phyloP scores from a whole-genome alignment of 2,888 invertebrate genomes.

The Cryptocheilus praepositus region DNA sequence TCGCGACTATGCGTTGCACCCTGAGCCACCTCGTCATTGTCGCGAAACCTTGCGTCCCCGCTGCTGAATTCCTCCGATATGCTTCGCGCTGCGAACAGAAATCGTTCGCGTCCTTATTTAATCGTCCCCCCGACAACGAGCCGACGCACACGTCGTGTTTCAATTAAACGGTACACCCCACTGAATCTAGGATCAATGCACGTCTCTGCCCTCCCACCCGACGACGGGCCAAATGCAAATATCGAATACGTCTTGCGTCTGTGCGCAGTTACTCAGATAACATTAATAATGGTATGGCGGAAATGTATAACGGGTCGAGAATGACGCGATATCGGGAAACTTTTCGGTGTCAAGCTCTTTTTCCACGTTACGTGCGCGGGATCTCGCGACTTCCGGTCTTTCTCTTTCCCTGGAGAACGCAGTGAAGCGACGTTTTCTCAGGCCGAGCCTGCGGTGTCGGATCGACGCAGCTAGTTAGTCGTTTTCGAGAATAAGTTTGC shows the following conservation, averaged over 20 bases:
- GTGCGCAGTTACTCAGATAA: conserved; percentile 54
- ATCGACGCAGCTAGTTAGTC: no score
- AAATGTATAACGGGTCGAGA: not conserved
- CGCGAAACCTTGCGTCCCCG: conserved; percentile 84
- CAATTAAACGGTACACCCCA: conserved; percentile 1
- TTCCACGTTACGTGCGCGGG: no score
- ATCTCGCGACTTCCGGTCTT: no score
- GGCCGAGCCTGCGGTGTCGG: no score
- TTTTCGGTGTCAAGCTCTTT: no score
- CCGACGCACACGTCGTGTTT: no score
- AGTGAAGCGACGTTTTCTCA: no score
- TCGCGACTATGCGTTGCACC: conserved; percentile 75
- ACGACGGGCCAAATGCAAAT: conserved; percentile 27
- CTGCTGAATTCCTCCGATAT: conserved; percentile 98
- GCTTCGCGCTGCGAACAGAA: conserved; percentile 85
- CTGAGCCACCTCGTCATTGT: conserved; percentile 76
- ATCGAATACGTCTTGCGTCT: conserved; percentile 8
- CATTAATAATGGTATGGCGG: conserved; percentile 49
- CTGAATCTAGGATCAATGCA: conserved; percentile 7
- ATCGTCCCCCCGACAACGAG: not conserved
- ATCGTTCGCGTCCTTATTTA: not conserved
- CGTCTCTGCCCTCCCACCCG: no score
- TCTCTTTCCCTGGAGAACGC: no score
- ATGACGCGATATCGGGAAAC: no score
- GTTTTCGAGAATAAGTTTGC: conserved; percentile 49